Evolutionary conservation across 2,797 vertebrate species (phyloP).

Genomic region (Australoheros facetus): DNA sequence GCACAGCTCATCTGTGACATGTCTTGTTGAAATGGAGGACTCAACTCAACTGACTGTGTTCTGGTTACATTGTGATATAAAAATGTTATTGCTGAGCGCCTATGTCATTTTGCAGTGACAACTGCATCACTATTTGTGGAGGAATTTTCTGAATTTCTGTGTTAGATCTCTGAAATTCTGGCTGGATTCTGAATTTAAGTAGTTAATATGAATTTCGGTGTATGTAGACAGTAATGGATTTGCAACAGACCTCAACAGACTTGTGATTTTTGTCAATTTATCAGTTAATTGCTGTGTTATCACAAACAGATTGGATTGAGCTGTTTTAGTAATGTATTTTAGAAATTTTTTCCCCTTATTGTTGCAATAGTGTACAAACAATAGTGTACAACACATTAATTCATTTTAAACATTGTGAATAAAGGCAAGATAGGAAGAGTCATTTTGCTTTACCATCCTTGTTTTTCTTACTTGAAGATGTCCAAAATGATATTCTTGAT

Average conservation of each 20-base stretch:
- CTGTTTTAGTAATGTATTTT: too few relatives aligned
- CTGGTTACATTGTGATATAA: background rate
- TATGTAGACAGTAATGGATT: background rate
- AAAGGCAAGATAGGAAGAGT: background rate
- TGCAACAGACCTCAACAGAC: background rate
- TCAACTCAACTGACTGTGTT: background rate
- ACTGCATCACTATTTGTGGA: background rate
- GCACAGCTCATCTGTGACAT: background rate
- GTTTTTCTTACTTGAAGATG: background rate
- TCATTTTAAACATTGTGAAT: too few relatives aligned
- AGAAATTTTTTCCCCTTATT: too few relatives aligned
- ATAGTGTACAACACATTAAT: too few relatives aligned
- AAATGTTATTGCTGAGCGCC: background rate
- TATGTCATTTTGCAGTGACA: background rate
- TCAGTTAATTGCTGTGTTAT: background rate
- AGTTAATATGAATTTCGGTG: background rate
- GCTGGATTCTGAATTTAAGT: background rate
- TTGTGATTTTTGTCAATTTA: background rate
- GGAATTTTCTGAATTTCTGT: background rate
- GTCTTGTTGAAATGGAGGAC: background rate
- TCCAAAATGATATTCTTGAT: background rate
- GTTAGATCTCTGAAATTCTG: background rate
- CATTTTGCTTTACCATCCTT: background rate
- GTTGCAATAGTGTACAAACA: too few relatives aligned
- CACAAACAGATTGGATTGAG: background rate